Evolutionary conservation across 2,888 invertebrate genomes (phyloP), one percentile per base, ranked within the genome.

Genomic region (Nemotelus nigrinus): DNA sequence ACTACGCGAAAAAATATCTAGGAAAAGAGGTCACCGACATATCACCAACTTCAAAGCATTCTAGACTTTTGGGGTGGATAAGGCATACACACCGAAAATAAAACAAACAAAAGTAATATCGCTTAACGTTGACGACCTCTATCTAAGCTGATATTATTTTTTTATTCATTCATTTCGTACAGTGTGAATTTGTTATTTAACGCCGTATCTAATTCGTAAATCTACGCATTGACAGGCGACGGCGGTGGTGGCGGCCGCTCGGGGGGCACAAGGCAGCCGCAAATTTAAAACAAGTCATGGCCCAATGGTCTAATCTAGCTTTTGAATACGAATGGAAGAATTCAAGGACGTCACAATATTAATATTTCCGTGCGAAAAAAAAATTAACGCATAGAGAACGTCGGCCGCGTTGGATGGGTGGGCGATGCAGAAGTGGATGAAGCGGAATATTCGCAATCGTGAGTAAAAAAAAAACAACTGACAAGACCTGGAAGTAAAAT

Each of bases 291-390:
- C 60, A 74, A 74, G 60, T 74, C 74, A 74, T 63, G 63, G 74
- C 74, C 74, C 74, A 74, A 74, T 63, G 44, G 63, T 74, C 74
- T 74, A 74, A 74, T 74, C 60, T 60, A 58, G 45, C 39, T 63
- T 8, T 67, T 60, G 7, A 4, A 3, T 60, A 25, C 50, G 5
- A 68, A 68, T 25, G 48, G 48, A 6, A 41, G 45, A 68, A 48
- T 48, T 68, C 67, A 68, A 68, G 67, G 67, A 48, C 67, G 67
- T 48, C 67, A 60, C 41, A 60, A 41, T 41, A 41, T 58, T n/a
- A 68, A 67, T 45, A 2, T 67, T 67, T 68, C 39, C 25, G 10
- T 68, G 67, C 67, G 67, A 68, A 50, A 65, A 6, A n/a, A 48
- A n/a, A 48, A 25, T 43, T 60, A 25, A 25, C 25, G 25, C 25